A percentile compares a stretch with the other conserved stretches of the same genome.
Conservation (phyloP, 2,113 vertebrate genomes). For the Gobius niger region DNA sequence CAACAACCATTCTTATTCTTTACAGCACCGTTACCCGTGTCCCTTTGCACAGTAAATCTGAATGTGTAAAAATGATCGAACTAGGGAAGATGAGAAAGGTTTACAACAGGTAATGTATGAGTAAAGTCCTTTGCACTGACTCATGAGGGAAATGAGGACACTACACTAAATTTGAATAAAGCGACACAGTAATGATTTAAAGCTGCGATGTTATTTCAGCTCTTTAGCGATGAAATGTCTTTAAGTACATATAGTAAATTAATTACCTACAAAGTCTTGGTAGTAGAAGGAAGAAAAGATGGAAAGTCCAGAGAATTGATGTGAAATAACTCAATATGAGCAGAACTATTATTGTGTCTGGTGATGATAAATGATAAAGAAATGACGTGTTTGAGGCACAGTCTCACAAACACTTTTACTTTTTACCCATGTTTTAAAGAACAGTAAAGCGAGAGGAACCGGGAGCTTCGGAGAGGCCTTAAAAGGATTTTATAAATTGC, state of each 20-base stretch:
- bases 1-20: conserved; percentile 47
- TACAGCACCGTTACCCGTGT: conserved; percentile 61
- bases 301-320: neutral
- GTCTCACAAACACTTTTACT: neutral
- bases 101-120: conserved; percentile 55
- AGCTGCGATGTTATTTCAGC: neutral
- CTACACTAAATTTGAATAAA: conserved; percentile 13
- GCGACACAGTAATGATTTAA: conserved; percentile 17
- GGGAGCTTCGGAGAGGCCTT: neutral
- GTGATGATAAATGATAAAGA: conserved; percentile 2
- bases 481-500: conserved; percentile 7
- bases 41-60: conserved; percentile 51
- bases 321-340: neutral
- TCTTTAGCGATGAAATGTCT: neutral
- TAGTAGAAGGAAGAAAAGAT: neutral
- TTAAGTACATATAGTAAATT: neutral
- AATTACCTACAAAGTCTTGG: neutral
- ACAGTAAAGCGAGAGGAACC: neutral
- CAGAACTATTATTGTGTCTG: neutral
- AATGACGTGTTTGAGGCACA: neutral
- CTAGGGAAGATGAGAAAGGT: conserved; percentile 45
- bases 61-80: conserved; percentile 57
- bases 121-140: conserved; percentile 40
- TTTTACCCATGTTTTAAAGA: neutral
- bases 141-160: conserved; percentile 37